These are phyloP conservation scores for Crotophaga sulcirostris DNA, from an alignment of 2,113 vertebrate species.

Conservation along the genomic window DNA sequence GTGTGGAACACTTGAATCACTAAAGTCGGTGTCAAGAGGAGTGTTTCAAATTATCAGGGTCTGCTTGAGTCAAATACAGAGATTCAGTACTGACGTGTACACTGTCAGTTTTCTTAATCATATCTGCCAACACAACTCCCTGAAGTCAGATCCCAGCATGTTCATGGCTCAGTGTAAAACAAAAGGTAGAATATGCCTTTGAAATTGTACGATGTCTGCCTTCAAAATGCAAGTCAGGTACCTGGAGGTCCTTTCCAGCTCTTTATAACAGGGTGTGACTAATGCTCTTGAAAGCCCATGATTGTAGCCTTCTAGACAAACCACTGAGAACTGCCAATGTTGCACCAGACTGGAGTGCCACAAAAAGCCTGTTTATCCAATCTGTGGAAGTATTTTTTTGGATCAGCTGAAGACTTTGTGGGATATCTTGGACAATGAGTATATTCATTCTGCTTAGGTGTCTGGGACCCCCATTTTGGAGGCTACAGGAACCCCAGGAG, in stretches of 20 bases:
- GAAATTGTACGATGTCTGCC: not conserved
- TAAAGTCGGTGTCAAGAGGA: not conserved
- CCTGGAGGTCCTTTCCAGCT: not conserved
- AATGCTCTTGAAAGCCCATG: not conserved
- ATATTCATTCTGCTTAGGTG: not conserved
- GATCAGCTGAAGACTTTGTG: not conserved
- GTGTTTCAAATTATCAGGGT: not conserved
- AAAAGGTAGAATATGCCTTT: not conserved
- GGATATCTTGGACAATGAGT: not conserved
- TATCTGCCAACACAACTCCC: not conserved
- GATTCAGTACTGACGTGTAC: not conserved
- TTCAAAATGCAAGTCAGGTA: not conserved
- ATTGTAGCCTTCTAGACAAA: not conserved
- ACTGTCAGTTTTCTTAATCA: not conserved
- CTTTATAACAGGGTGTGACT: not conserved
- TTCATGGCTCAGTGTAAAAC: not conserved
- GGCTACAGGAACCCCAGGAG: not conserved
- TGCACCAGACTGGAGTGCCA: not conserved
- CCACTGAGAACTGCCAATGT: rapidly evolving
- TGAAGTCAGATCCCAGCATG: not conserved
- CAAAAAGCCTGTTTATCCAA: not conserved
- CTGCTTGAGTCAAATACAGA: not conserved
- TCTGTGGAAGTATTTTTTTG: rapidly evolving
- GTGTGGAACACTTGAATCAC: not conserved
- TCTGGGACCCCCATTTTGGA: not conserved